These are phyloP conservation scores for Branchellion lobata DNA, from an alignment of 2,888 invertebrate genomes.

Conservation along the genomic window DNA sequence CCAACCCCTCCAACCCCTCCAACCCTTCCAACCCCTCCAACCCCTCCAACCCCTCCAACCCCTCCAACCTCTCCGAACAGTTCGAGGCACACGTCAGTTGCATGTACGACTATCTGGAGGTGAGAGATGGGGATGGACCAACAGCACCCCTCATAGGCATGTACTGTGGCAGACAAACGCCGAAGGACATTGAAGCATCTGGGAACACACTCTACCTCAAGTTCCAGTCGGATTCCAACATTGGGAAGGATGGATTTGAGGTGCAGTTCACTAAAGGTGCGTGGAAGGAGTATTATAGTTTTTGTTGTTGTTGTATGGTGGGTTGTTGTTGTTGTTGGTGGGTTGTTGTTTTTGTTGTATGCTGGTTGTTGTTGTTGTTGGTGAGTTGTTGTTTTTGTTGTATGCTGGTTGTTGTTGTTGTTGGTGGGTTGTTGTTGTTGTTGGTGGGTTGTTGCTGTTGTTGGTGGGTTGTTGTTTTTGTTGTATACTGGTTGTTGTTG, in stretches of 20 bases:
- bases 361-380: no score
- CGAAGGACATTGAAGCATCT: conserved; percentile 86
- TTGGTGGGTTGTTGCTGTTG: no score
- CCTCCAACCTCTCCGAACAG: conserved; percentile 56
- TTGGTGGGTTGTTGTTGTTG: no score
- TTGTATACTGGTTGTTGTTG: no score
- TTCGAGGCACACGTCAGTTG: conserved; percentile 98
- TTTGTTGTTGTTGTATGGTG: neutral
- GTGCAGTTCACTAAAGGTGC: conserved; percentile 87
- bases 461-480: no score
- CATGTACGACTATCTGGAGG: conserved; percentile 93
- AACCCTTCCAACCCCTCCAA: neutral
- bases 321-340: no score
- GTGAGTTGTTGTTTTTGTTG: no score
- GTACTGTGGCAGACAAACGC: conserved; percentile 92
- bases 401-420: no score
- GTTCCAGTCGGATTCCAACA: conserved; percentile 93
- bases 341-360: no score
- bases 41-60: neutral
- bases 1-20: neutral
- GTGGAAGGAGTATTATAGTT: neutral
- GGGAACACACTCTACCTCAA: conserved; percentile 87
- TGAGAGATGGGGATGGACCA: conserved; percentile 82
- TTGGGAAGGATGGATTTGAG: conserved; percentile 95
- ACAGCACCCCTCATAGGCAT: conserved; percentile 80